Percentiles rank a stretch among this genome's conserved stretches.
Evolutionary conservation across 2,797 vertebrate species (phyloP).

Genomic region (Potorous gilbertii): DNA sequence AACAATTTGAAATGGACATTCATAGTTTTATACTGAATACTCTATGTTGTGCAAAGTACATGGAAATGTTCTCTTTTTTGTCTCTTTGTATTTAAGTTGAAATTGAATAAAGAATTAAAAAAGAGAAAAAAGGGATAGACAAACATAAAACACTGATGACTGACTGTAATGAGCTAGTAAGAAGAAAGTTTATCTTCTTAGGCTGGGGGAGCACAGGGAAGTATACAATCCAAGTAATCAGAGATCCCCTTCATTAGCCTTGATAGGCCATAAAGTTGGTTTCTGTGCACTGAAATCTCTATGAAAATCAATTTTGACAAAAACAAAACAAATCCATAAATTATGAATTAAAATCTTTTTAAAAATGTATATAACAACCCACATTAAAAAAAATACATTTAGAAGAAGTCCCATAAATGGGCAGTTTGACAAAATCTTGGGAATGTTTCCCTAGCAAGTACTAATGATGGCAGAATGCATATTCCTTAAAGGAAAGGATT

Average conservation of each 20-base stretch:
- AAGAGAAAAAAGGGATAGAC: background rate
- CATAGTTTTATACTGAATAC: background rate
- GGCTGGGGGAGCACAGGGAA: background rate
- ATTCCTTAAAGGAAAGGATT: background rate
- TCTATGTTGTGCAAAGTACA: background rate
- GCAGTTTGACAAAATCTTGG: background rate
- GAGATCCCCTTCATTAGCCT: background rate
- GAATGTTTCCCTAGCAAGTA: background rate
- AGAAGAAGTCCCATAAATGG: background rate
- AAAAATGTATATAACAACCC: background rate
- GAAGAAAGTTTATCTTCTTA: background rate
- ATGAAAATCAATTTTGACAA: background rate
- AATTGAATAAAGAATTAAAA: background rate
- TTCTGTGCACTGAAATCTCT: background rate
- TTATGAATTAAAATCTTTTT: background rate
- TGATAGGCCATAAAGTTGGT: background rate
- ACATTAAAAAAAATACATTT: background rate
- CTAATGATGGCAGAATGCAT: background rate
- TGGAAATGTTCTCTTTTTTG: background rate
- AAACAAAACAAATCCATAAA: background rate
- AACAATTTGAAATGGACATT: background rate
- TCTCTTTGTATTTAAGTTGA: background rate
- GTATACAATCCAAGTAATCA: background rate
- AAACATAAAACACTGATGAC: background rate
- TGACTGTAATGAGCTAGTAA: background rate